Conservation (phyloP, 2,797 vertebrate genomes). For the Sebastes oblongus region DNA sequence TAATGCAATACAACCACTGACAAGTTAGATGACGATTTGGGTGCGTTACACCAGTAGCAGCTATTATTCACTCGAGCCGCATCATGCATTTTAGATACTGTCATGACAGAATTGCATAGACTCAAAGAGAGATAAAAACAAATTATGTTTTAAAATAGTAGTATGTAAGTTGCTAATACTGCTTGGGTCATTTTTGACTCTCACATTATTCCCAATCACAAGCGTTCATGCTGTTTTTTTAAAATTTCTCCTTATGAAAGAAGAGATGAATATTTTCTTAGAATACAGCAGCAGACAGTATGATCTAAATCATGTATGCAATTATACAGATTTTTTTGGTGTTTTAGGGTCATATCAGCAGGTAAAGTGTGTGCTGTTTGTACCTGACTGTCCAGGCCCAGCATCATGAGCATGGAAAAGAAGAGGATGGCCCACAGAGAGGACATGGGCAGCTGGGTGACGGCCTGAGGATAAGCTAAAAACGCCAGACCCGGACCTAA, state of each 20-base stretch:
- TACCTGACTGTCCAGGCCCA: conserved; percentile 92
- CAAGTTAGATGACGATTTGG: not conserved
- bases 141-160: not conserved
- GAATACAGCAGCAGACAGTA: not conserved
- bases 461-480: conserved; percentile 91
- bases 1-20: not conserved
- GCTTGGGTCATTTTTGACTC: not conserved
- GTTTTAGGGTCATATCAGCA: not conserved
- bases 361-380: not conserved
- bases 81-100: not conserved
- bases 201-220: not conserved
- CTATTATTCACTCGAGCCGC: not conserved
- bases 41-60: no score
- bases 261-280: not conserved
- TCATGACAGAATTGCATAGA: not conserved
- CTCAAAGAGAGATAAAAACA: not conserved
- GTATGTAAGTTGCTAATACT: not conserved
- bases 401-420: conserved; percentile 95
- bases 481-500: conserved; percentile 92
- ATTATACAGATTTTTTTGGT: not conserved
- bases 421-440: conserved; percentile 93
- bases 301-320: not conserved
- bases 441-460: conserved; percentile 91
- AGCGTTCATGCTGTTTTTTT: not conserved
- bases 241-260: not conserved